Conservation (phyloP, 2,797 vertebrate species). For the Tragopan temminckii region DNA sequence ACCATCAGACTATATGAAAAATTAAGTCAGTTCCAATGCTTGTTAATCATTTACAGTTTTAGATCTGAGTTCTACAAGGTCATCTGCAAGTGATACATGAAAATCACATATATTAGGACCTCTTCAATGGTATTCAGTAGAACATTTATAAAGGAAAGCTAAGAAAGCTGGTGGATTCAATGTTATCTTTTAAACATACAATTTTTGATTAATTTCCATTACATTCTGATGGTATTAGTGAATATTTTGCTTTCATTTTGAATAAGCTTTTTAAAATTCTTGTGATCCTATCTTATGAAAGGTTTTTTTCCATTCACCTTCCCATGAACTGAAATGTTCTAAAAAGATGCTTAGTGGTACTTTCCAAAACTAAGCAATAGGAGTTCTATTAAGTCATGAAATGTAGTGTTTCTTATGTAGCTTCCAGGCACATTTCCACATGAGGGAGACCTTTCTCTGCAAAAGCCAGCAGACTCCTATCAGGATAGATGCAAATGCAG, state of each 20-base stretch:
- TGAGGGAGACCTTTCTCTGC: conserved; percentile 61
- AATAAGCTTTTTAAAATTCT: not conserved
- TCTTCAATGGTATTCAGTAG: not conserved
- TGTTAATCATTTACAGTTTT: not conserved
- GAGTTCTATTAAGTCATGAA: not conserved
- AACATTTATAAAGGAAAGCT: not conserved
- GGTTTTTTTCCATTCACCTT: not conserved
- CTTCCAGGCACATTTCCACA: conserved; percentile 37
- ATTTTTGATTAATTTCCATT: not conserved
- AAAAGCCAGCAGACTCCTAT: not conserved
- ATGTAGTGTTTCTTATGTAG: not conserved
- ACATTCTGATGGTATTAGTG: not conserved
- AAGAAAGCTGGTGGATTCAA: not conserved
- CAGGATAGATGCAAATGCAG: not conserved
- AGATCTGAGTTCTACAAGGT: not conserved
- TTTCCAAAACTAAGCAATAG: not conserved
- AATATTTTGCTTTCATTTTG: not conserved
- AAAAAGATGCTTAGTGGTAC: not conserved
- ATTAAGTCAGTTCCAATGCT: not conserved
- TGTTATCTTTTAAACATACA: not conserved
- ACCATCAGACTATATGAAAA: too few species aligned
- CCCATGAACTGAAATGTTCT: not conserved
- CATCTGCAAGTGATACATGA: not conserved
- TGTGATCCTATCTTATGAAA: not conserved
- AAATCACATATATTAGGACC: not conserved